These are phyloP conservation scores for Dascyllus trimaculatus DNA, from an alignment of 2,113 vertebrate species.

Conservation along the genomic window DNA sequence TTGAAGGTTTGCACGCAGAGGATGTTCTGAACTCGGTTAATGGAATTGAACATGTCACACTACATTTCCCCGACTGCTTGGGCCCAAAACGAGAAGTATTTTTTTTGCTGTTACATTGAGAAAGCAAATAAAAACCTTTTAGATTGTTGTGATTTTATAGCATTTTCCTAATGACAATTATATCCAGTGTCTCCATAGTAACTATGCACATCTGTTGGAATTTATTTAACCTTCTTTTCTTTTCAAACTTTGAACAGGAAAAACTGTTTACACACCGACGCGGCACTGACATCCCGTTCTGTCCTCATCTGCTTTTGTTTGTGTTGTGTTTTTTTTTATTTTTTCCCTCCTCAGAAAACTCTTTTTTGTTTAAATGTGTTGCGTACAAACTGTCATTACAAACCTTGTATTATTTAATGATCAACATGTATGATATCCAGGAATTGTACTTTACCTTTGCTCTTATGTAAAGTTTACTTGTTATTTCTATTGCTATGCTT, in stretches of 20 bases:
- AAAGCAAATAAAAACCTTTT: slow-evolving; percentile 63
- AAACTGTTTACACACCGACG: slow-evolving; percentile 75
- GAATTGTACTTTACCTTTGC: slow-evolving; percentile 67
- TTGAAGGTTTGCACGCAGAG: slow-evolving; percentile 71
- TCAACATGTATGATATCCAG: slow-evolving; percentile 77
- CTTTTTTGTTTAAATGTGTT: slow-evolving; percentile 54
- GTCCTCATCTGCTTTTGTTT: slow-evolving; percentile 68
- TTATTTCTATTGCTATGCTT: slow-evolving; percentile 73
- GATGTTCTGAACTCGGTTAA: slow-evolving; percentile 65
- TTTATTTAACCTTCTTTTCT: slow-evolving; percentile 47
- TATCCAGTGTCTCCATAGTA: slow-evolving; percentile 34
- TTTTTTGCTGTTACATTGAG: slow-evolving; percentile 47
- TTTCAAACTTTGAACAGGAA: slow-evolving; percentile 53
- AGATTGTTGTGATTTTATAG: slow-evolving; percentile 55
- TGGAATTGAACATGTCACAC: slow-evolving; percentile 61
- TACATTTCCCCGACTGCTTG: slow-evolving; percentile 52
- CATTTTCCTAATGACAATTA: slow-evolving; percentile 36
- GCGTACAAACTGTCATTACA: slow-evolving; percentile 43
- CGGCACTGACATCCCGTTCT: slow-evolving; percentile 74
- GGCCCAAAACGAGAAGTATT: slow-evolving; percentile 41
- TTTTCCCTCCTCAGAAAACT: slow-evolving; percentile 15
- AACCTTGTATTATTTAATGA: slow-evolving; percentile 78
- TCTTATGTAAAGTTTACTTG: slow-evolving; percentile 75
- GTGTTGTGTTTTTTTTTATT: slow-evolving; percentile 21
- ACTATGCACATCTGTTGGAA: slow-evolving; percentile 61